A percentile compares a stretch with the other conserved stretches of the same genome.
Evolutionary conservation across 1,140 invertebrate genomes (phyloP).

Genomic region (Drosophila repleta): DNA sequence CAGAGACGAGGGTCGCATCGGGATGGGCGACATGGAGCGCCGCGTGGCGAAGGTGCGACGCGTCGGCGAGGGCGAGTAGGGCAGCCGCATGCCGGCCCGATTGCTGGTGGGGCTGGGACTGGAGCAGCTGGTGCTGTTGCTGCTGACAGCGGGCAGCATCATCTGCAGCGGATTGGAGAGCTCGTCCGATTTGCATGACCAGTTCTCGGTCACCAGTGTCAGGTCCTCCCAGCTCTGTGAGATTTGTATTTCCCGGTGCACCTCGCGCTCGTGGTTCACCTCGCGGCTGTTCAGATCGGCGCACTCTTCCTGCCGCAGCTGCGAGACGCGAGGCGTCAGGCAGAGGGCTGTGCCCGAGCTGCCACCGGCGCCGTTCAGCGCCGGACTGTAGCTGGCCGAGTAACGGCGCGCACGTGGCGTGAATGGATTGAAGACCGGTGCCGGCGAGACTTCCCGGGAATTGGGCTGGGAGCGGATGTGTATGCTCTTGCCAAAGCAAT

Average conservation of each 20-base stretch:
- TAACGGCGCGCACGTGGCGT: conserved; percentile 89
- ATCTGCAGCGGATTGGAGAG: conserved; percentile 84
- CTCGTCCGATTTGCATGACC: conserved; percentile 85
- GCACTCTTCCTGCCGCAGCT: conserved; percentile 94
- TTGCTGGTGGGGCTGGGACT: conserved; percentile 79
- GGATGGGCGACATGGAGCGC: conserved; percentile 92
- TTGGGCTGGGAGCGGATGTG: conserved; percentile 76
- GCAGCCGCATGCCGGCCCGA: conserved; percentile 83
- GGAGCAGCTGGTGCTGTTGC: conserved; percentile 66
- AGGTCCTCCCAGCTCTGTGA: conserved; percentile 96
- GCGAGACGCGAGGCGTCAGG: conserved; percentile 92
- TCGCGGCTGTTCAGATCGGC: conserved; percentile 92
- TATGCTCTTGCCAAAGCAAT: conserved; percentile 65
- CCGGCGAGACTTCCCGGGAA: conserved; percentile 74
- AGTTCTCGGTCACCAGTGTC: conserved; percentile 88
- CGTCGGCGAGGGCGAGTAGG: conserved; percentile 91
- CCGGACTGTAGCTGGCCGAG: conserved; percentile 92
- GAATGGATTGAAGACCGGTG: conserved; percentile 86
- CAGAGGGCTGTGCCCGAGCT: conserved; percentile 86
- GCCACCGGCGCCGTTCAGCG: conserved; percentile 41
- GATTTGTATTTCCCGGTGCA: conserved; percentile 94
- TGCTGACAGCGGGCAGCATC: conserved; percentile 52
- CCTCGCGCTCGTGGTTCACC: conserved; percentile 94
- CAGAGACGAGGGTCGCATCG: conserved; percentile 90
- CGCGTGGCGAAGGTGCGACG: conserved; percentile 91